Evolutionary conservation across 2,888 invertebrate genomes (phyloP).

Genomic region (Megamerina dolium): DNA sequence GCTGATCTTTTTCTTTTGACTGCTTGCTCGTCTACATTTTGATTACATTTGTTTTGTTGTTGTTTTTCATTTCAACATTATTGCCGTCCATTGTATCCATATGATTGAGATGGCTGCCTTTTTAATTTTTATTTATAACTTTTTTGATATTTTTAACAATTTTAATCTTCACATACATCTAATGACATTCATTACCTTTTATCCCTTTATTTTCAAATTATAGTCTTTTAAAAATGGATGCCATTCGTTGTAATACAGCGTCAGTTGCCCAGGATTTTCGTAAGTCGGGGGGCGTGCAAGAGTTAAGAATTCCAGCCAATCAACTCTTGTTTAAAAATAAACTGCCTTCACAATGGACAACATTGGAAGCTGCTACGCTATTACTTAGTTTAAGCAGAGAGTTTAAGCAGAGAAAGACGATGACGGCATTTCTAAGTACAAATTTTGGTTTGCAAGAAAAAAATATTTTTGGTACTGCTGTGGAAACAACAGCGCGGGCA

Average conservation of each 20-base stretch:
- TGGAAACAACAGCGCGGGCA: no score
- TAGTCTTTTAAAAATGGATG: constrained; percentile 51
- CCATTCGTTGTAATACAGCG: constrained; percentile 50
- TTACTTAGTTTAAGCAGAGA: constrained; percentile 39
- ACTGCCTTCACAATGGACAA: constrained; percentile 48
- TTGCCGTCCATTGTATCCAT: no score
- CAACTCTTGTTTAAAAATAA: constrained; percentile 48
- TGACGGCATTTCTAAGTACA: constrained; percentile 37
- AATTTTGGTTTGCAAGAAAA: constrained; percentile 32
- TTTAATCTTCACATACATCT: no score
- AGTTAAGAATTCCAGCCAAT: constrained; percentile 48
- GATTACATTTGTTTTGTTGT: no score
- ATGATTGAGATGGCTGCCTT: no score
- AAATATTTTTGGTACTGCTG: no score
- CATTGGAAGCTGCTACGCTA: constrained; percentile 44
- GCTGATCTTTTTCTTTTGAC: no score
- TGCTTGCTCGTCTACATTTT: no score
- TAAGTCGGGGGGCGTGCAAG: constrained; percentile 57
- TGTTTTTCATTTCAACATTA: no score
- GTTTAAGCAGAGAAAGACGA: constrained; percentile 41
- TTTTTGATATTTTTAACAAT: no score
- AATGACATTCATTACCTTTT: no score
- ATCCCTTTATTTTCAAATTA: constrained; percentile 9
- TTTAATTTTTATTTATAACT: no score
- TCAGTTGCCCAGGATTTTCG: constrained; percentile 57